A percentile compares a stretch with the other conserved stretches of the same genome.
Evolutionary conservation across 1,140 invertebrate species (phyloP).

Genomic region (Drosophila sturtevanti): DNA sequence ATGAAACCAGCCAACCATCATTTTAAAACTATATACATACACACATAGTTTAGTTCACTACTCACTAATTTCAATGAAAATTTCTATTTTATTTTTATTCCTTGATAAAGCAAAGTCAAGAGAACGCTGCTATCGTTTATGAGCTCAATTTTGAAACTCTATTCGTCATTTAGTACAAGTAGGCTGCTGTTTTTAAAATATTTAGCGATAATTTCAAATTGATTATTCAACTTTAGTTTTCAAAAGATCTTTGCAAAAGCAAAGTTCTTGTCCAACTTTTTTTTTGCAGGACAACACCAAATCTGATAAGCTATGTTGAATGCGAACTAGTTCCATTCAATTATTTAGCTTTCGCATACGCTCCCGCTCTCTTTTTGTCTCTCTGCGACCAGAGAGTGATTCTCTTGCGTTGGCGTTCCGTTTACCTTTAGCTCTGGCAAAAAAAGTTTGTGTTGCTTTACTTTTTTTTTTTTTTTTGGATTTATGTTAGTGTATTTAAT

Average conservation of each 20-base stretch:
- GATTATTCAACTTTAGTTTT: background rate
- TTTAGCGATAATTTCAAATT: too few relatives aligned
- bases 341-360: background rate
- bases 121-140: too few relatives aligned
- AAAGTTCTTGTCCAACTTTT: background rate
- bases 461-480: conserved; percentile 39
- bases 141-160: too few relatives aligned
- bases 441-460: conserved; percentile 1
- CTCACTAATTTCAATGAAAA: too few relatives aligned
- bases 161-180: too few relatives aligned
- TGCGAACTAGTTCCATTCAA: conserved; percentile 16
- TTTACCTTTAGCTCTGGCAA: conserved; percentile 14
- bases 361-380: background rate
- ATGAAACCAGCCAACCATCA: too few relatives aligned
- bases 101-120: too few relatives aligned
- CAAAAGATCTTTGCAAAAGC: background rate
- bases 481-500: conserved; percentile 31
- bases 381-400: conserved; percentile 2
- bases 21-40: too few relatives aligned
- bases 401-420: conserved; percentile 5
- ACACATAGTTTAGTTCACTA: too few relatives aligned
- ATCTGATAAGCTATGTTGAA: background rate
- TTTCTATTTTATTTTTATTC: too few relatives aligned
- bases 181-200: too few relatives aligned
- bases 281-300: background rate